Percentiles rank a stretch among this genome's conserved stretches.
Evolutionary conservation across 2,888 invertebrate genomes (phyloP).

Genomic region (Brachypalpus laphriformis): DNA sequence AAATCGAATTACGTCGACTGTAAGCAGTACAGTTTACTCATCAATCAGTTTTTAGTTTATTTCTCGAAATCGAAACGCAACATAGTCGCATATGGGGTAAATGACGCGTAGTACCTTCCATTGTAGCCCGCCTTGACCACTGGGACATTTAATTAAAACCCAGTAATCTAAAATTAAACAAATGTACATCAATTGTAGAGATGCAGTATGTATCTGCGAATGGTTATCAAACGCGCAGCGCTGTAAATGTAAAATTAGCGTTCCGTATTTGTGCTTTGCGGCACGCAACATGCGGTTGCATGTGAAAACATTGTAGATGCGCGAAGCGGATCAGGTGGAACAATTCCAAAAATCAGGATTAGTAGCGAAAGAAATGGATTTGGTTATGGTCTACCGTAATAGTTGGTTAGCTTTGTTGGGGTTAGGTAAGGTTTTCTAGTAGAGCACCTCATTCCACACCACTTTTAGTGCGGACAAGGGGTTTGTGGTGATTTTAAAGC

Average conservation of each 20-base stretch:
- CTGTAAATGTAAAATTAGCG: conserved; percentile 30
- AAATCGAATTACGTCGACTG: conserved; percentile 30
- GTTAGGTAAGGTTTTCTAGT: conserved; percentile 22
- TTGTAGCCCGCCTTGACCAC: conserved; percentile 22
- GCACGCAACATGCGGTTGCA: conserved; percentile 38
- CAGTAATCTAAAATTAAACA: conserved; percentile 66
- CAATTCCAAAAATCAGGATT: conserved; percentile 61
- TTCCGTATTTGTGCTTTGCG: conserved; percentile 48
- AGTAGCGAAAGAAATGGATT: conserved; percentile 57
- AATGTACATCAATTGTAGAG: conserved; percentile 45
- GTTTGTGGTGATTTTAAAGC: conserved; percentile 31
- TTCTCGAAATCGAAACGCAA: neutral
- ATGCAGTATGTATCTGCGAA: conserved; percentile 14
- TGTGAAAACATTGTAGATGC: conserved; percentile 30
- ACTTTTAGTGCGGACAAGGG: conserved; percentile 34
- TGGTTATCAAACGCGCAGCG: conserved; percentile 43
- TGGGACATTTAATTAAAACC: conserved; percentile 68
- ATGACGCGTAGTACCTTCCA: conserved; percentile 14
- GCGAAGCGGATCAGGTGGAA: conserved; percentile 53
- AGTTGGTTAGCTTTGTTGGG: conserved; percentile 36
- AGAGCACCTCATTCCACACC: neutral
- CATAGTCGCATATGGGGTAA: conserved; percentile 11
- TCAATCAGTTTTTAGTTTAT: conserved; percentile 49
- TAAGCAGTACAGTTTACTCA: conserved; percentile 3
- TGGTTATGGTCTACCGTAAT: conserved; percentile 59